phyloP scores from a whole-genome alignment of 1,140 invertebrate species.

The Procambarus clarkii region DNA sequence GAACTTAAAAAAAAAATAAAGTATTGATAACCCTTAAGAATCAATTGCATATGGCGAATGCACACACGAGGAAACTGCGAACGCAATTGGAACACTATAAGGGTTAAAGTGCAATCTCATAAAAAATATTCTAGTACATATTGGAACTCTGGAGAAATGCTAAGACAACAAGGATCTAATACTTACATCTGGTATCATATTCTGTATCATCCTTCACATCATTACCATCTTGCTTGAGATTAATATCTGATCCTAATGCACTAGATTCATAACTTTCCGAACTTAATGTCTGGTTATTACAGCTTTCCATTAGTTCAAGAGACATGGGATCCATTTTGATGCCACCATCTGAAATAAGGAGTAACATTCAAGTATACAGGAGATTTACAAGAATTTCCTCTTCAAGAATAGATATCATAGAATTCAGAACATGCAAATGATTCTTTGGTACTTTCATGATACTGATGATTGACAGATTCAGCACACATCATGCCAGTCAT shows the following conservation, averaged over 20 bases:
- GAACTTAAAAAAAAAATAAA: too few species aligned
- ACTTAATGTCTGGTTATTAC: slow-evolving; percentile 5
- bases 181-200: slow-evolving; percentile 65
- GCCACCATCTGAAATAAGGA: background rate
- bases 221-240: slow-evolving; percentile 72
- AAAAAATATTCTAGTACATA: too few species aligned
- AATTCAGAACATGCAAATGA: background rate
- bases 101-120: too few species aligned
- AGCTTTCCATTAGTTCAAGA: slow-evolving; percentile 17
- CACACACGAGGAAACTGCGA: too few species aligned
- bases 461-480: too few species aligned
- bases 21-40: too few species aligned
- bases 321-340: slow-evolving; percentile 17
- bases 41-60: too few species aligned
- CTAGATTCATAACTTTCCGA: slow-evolving; percentile 41
- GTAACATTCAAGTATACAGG: background rate
- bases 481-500: too few species aligned
- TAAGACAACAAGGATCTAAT: too few species aligned
- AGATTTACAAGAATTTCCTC: background rate
- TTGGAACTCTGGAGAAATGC: too few species aligned
- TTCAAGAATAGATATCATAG: background rate
- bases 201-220: slow-evolving; percentile 77
- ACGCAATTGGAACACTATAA: too few species aligned
- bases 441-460: too few species aligned
- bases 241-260: slow-evolving; percentile 41